Evolutionary conservation across 2,113 vertebrate species (phyloP).

Genomic region (Indri indri): DNA sequence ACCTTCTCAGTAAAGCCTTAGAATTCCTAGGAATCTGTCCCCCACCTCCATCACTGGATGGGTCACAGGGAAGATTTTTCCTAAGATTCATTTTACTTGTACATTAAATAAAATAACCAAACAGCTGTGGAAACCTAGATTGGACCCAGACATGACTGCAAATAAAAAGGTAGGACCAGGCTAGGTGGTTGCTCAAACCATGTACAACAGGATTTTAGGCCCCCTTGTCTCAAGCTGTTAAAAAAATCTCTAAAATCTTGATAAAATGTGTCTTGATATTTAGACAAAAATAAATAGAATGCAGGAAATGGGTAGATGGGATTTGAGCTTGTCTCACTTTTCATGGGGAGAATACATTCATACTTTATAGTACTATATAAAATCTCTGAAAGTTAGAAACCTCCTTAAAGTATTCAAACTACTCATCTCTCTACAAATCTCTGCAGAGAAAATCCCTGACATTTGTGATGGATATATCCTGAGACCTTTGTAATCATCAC

Average conservation of each 20-base stretch:
- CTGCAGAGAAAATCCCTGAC: neutral
- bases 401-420: neutral
- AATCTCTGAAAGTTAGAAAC: neutral
- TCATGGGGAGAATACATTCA: neutral
- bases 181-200: neutral
- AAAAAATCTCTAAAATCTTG: neutral
- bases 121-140: neutral
- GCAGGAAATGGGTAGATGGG: neutral
- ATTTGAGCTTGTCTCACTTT: neutral
- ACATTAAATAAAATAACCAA: neutral
- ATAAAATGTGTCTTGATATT: neutral
- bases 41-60: neutral
- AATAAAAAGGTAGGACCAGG: neutral
- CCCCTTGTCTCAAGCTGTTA: neutral
- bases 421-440: neutral
- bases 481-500: neutral
- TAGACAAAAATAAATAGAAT: constrained; percentile 15
- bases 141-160: neutral
- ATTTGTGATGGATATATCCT: neutral
- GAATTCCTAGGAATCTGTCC: neutral
- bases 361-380: neutral
- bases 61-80: neutral
- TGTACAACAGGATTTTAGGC: neutral
- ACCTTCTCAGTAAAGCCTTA: neutral
- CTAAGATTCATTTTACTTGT: neutral